phyloP scores from a whole-genome alignment of 2,888 invertebrate species.

The Syrista parreyssii region DNA sequence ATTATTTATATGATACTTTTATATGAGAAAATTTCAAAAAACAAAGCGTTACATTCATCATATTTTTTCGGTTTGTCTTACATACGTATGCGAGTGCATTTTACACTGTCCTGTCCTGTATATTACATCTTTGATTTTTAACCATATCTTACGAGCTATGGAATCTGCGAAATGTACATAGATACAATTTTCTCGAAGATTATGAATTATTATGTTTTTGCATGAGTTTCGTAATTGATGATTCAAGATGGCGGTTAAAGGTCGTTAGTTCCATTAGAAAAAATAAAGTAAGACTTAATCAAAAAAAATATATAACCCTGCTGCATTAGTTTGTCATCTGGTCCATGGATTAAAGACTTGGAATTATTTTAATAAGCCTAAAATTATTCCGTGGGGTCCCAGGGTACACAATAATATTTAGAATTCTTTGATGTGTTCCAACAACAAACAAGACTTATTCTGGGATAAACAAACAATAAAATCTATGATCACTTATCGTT shows the following conservation, averaged over 20 bases:
- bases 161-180: background rate
- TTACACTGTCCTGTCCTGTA: background rate
- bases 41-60: background rate
- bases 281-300: background rate
- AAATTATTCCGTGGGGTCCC: background rate
- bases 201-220: background rate
- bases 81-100: background rate
- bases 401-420: conserved; percentile 25
- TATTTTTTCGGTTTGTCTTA: background rate
- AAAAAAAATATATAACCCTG: background rate
- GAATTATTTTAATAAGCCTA: background rate
- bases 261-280: background rate
- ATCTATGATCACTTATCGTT: background rate
- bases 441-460: conserved; percentile 16
- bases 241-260: background rate
- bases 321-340: background rate
- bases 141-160: background rate
- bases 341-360: background rate
- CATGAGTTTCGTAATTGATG: background rate
- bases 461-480: background rate
- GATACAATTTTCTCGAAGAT: background rate
- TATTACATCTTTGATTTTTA: background rate
- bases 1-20: background rate
- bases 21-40: background rate
- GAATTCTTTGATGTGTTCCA: conserved; percentile 20